Evolutionary conservation across 1,140 invertebrate genomes (phyloP), one percentile per base, ranked within the genome.

Genomic region (Neodiprion pinetum): DNA sequence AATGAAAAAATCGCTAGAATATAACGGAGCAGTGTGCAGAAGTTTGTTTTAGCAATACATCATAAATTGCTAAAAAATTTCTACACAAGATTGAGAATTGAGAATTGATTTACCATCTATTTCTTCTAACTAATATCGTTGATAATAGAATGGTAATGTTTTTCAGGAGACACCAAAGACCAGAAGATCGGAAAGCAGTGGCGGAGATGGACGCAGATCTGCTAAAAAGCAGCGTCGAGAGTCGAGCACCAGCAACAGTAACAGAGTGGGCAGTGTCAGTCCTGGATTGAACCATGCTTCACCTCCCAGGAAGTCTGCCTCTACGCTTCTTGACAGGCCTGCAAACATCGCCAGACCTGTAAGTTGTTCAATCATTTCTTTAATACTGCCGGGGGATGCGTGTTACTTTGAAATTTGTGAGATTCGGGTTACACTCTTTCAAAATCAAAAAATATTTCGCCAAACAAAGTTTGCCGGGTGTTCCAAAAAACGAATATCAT

Each of bases 331-430:
- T 66, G 91, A 94, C 78, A 90, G 93, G 80, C 93, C 93, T 0
- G 89, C 92, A 9, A 93, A 91, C 83, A 91, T 93, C 76, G 83
- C 91, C 74, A 90, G 91, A 90, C 93, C 93, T 74, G 93, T 94
- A 86, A 93, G 92, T 90, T 49, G 70, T 65, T 11, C 61, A 65
- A 14, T 65, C 7, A 65, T 17, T 14, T 65, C 61, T 65, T 65
- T 65, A 65, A 1, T 40, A 5, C 28, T 40, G 28, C 28, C 1
- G 5, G 28, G 28, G 28, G 28, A 40, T 40, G 28, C 28, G 28
- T 40, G 28, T 40, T 40, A 40, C 28, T 2, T 5, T 5, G 28
- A 40, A 40, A 40, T 5, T 40, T 40, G 28, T 40, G 5, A 40
- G 28, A 40, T 40, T 40, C 28, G 28, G 28, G 28, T 40, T 40